Base-by-base conservation (phyloP, 1,140 invertebrate genomes). In the Triops cancriformis region DNA sequence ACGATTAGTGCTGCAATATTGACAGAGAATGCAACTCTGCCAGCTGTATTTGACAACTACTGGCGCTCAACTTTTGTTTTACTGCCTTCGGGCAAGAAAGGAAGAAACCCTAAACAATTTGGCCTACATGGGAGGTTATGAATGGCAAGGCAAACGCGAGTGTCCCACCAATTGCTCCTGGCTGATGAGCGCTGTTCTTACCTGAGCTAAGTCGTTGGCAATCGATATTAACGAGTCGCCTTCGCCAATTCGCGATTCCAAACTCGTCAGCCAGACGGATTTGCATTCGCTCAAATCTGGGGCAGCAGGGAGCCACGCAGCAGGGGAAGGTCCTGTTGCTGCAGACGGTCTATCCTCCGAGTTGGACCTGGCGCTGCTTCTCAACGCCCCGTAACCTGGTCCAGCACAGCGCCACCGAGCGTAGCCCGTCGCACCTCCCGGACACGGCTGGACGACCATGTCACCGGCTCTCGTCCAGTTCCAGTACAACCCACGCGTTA, bases 201-300 rank as follows among this genome's bases (percentile, higher is more conserved):
- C 51, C 84, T 92, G 89, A 1, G 91, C 91, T 37, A 95, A 86
- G 80, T 95, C 93, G 82, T 91, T 90, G 80, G 92, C 93, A 82
- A 95, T 91, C 45, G 89, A 90, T 1, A 92, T 89, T 2, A 94
- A 88, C 0, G 90, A 89, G 80, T 94, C 92, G 27, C 91, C 91
- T 73, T 91, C 89, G 75, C 89, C 87, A 0, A 95, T 90, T 14
- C 93, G 86, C 74, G 90, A 89, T 83, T 94, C 92, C 0, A 97
- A 85, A 78, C 90, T 93, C 42, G 92, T 92, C 1, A 97, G 85
- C 95, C 95, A 97, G 0, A 93, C 88, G 0, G 94, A 96, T 12
- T 94, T 89, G 83, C 96, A 98, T 82, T 96, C 93, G 81, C 93
- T 94, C 18, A 97, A 86, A 85, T 97, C 94, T 9, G 95, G 94